Evolutionary conservation across 1,140 invertebrate genomes (phyloP), one percentile per base, ranked within the genome.

Genomic region (Maniola jurtina): DNA sequence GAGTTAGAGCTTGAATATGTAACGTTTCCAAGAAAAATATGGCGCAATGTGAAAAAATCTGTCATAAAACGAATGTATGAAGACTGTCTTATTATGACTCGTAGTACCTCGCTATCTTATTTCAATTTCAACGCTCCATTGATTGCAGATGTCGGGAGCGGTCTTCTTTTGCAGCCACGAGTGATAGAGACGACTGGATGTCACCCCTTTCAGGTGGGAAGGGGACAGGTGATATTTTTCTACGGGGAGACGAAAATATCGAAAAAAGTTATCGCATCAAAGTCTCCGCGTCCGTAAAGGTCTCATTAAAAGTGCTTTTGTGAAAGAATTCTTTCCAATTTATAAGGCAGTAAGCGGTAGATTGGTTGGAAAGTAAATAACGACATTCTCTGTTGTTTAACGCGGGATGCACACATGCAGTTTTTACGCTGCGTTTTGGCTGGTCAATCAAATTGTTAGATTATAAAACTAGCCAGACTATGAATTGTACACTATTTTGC

Each of bases 251-350:
- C 75, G 81, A 88, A 87, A 87, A 86, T 87, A 88, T 86, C 80
- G 80, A 86, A 87, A 89, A 87, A 88, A 88, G 80, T 86, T 88
- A 84, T 88, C 81, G 80, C 83, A 86, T 83, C 83, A 84, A 85
- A 88, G 81, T 82, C 81, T 80, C 73, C 66, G 73, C 74, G 76
- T 71, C 75, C 72, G 81, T 80, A 81, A 84, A 88, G 83, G 80
- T 83, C 85, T 90, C 85, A 89, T 89, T 89, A 90, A 84, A 88
- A 89, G 74, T 86, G 81, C 86, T 88, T 57, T 84, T 84, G 86
- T 83, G 80, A 80, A 79, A 81, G 83, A 86, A 86, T 87, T 87
- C 82, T 66, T 50, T 80, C 72, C 83, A 88, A 84, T 90, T 88
- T 88, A 87, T 87, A 83, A 82, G 79, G 79, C 78, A 80, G 76